phyloP scores from a whole-genome alignment of 2,797 vertebrate genomes.

The Centropyge bicolor region DNA sequence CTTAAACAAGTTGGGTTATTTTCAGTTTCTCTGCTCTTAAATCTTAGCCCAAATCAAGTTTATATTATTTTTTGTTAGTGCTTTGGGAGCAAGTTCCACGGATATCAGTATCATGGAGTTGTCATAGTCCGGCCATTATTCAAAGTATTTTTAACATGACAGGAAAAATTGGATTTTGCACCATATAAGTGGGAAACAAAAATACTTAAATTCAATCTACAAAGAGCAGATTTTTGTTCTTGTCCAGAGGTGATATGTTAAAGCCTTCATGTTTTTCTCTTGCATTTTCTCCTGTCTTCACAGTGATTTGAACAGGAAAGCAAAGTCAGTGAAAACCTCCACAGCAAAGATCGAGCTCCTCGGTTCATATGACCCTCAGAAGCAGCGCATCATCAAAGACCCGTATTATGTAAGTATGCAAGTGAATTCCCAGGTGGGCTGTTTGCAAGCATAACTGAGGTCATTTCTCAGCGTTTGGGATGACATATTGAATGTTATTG shows the following conservation, averaged over 20 bases:
- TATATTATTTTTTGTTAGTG: background rate
- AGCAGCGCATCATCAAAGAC: conserved; percentile 94
- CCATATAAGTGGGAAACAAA: background rate
- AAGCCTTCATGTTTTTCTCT: conserved; percentile 5
- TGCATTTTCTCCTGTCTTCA: conserved; percentile 40
- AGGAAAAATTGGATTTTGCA: too few species aligned
- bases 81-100: conserved; percentile 3
- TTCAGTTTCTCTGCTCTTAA: background rate
- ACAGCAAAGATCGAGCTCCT: conserved; percentile 94
- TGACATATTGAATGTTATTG: background rate
- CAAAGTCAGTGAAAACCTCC: conserved; percentile 87
- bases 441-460: conserved; percentile 13
- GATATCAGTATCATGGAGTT: background rate
- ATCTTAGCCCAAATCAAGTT: background rate
- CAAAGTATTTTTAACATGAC: background rate
- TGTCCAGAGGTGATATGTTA: background rate
- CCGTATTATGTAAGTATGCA: conserved; percentile 94
- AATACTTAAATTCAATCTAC: background rate
- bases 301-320: conserved; percentile 93
- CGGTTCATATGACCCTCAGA: conserved; percentile 94
- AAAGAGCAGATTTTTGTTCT: background rate
- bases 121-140: background rate
- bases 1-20: background rate
- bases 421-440: background rate
- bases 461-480: background rate